Base-by-base conservation (phyloP, 1,140 invertebrate genomes). In the Homarus americanus region DNA sequence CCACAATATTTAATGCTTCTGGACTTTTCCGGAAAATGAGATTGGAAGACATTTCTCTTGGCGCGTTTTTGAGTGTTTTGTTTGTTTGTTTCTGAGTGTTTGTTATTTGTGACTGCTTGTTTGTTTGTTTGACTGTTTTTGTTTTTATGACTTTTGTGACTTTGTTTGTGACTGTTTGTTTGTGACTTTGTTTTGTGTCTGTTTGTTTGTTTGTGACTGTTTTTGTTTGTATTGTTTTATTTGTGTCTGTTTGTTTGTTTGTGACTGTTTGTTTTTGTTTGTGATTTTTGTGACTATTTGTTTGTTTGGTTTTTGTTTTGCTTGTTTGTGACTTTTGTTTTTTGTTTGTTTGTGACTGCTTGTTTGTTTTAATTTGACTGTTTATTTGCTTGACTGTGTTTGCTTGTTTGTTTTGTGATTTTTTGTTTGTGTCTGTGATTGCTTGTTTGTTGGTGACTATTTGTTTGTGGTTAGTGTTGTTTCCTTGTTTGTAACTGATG, bases 1-100 rank as follows among this genome's bases (percentile, higher is more conserved):
- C n/a, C 53, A 58, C 53, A 58, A 58, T 58, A 58, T 58, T 58
- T 58, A 58, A 58, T 58, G 53, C 53, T 24, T 58, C 53, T n/a
- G 24, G 53, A 58, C 53, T 58, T 58, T 24, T 58, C 53, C 12
- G 53, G 53, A 58, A 58, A 58, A 58, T 58, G 53, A 58, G 53
- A 58, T 58, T 58, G 53, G 53, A 58, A 58, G 53, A 58, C 53
- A 58, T 58, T 58, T 58, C 24, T 58, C 53, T 58, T 20, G 53
- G 53, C 24, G 53, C 24, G 17, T 24, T 15, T 58, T 15, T 24
- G 17, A 0, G 15, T 58, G 53, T n/a, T 58, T 58, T 58, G 53
- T 58, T 58, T 20, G 53, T 58, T 58, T 58, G 53, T n/a, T n/a
- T 58, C 7, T 7, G 9, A 1, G 15, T 58, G 17, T 58, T 58